Evolutionary conservation across 2,888 invertebrate genomes (phyloP).

Genomic region (Polia nebulosa): DNA sequence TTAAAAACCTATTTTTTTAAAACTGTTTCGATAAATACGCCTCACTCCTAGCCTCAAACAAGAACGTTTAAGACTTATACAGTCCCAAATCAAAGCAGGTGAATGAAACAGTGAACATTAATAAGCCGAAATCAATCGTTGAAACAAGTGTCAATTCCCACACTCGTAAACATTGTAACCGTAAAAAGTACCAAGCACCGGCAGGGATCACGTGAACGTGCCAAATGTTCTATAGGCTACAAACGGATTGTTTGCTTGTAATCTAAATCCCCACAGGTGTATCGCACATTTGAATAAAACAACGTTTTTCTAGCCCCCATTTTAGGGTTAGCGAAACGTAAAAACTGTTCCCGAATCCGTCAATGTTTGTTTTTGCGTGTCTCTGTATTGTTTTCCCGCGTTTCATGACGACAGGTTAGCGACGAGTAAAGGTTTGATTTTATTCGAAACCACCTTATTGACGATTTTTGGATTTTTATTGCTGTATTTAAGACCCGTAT

Average conservation of each 20-base stretch:
- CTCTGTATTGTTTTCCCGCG: slow-evolving; percentile 32
- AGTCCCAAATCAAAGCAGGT: background rate
- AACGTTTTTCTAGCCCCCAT: slow-evolving; percentile 56
- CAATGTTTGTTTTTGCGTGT: slow-evolving; percentile 40
- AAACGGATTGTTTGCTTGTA: slow-evolving; percentile 67
- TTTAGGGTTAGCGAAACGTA: slow-evolving; percentile 54
- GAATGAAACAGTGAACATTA: slow-evolving; percentile 15
- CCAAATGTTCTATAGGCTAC: slow-evolving; percentile 59
- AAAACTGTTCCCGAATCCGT: slow-evolving; percentile 43
- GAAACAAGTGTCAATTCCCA: slow-evolving; percentile 29
- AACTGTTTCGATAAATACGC: no score
- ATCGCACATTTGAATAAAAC: slow-evolving; percentile 65
- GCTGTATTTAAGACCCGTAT: background rate
- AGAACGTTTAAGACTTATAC: no score
- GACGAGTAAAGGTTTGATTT: slow-evolving; percentile 3
- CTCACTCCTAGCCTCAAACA: no score
- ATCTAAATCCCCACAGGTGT: slow-evolving; percentile 65
- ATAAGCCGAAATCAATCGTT: slow-evolving; percentile 30
- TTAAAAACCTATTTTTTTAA: no score
- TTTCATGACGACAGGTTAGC: slow-evolving; percentile 1
- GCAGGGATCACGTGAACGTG: slow-evolving; percentile 52
- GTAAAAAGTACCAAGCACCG: slow-evolving; percentile 51
- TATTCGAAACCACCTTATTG: background rate
- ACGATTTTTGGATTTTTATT: background rate
- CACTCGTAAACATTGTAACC: slow-evolving; percentile 45